These are phyloP conservation scores for Threskiornis aethiopicus DNA, from an alignment of 2,797 vertebrate genomes.

Conservation along the genomic window DNA sequence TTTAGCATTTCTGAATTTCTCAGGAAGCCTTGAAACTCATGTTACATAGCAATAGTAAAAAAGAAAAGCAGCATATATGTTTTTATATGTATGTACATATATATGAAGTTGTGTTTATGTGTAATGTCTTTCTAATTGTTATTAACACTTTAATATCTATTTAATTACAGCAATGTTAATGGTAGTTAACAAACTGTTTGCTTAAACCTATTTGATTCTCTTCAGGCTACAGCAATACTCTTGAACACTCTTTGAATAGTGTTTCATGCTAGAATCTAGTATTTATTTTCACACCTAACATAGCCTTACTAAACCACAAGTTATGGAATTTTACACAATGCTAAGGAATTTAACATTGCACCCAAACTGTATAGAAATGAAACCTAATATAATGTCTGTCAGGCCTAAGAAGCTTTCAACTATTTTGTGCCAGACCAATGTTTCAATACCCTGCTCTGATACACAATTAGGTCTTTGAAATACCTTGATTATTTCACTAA, in stretches of 20 bases:
- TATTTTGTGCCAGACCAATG: not conserved
- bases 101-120: not conserved
- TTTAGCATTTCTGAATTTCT: not conserved
- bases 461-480: not conserved
- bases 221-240: not conserved
- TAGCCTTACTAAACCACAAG: not conserved
- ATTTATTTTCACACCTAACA: not conserved
- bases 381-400: not conserved
- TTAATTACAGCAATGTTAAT: not conserved
- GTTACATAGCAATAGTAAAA: not conserved
- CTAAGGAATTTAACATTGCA: not conserved
- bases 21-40: not conserved
- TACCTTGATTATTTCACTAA: not conserved
- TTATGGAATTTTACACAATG: not conserved
- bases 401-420: not conserved
- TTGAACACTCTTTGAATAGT: not conserved
- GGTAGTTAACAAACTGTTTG: not conserved
- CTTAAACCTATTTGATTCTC: not conserved
- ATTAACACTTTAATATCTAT: not conserved
- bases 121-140: not conserved
- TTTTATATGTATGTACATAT: not conserved
- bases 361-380: not conserved
- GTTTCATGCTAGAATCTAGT: not conserved
- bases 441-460: not conserved
- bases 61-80: rapidly evolving